Conservation (phyloP, 2,797 vertebrate species). For the Cuniculus paca region DNA sequence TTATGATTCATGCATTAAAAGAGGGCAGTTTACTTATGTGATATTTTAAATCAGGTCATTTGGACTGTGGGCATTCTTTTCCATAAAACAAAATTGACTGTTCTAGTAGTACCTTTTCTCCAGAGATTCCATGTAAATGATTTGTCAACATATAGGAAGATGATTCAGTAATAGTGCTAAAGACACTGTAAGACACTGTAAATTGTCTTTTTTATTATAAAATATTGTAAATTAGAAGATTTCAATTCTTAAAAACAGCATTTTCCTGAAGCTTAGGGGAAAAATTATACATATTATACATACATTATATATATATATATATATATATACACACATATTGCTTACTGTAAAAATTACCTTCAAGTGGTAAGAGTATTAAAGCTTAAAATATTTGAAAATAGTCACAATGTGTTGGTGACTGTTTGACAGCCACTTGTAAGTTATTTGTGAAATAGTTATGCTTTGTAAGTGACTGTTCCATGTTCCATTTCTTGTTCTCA, state of each 20-base stretch:
- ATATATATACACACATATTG: background rate
- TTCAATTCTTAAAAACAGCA: background rate
- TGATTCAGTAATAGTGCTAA: background rate
- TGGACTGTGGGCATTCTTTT: background rate
- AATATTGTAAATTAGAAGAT: slow-evolving; percentile 1
- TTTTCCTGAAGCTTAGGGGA: background rate
- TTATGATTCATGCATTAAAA: background rate
- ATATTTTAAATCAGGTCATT: background rate
- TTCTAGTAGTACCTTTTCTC: background rate
- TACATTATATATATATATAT: background rate
- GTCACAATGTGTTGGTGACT: background rate
- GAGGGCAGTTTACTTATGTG: background rate
- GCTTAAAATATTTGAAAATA: background rate
- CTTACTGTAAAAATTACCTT: slow-evolving; percentile 61
- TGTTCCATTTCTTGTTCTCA: background rate
- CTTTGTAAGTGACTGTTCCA: background rate
- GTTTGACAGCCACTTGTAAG: background rate
- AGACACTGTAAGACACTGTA: slow-evolving; percentile 9
- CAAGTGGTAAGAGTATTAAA: slow-evolving; percentile 32
- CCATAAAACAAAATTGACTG: background rate
- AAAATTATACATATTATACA: background rate
- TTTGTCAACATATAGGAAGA: background rate
- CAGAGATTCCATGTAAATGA: background rate
- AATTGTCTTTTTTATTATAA: slow-evolving; percentile 38
- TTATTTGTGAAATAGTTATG: background rate